A percentile compares a stretch with the other conserved stretches of the same genome.
These are phyloP conservation scores for Poecilobothrus nobilitatus DNA, from an alignment of 2,888 invertebrate genomes.

Conservation along the genomic window DNA sequence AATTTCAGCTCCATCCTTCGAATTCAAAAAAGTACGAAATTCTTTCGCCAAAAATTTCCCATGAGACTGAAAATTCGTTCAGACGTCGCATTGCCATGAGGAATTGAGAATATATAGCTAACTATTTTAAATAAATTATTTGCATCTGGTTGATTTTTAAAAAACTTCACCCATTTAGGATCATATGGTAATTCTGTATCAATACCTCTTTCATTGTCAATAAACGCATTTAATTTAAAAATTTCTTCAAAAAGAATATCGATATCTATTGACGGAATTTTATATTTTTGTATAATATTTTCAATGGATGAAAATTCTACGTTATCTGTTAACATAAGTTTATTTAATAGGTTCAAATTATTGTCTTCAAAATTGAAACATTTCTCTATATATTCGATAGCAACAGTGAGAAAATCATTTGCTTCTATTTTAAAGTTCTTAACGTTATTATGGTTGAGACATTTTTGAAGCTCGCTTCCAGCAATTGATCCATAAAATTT, in stretches of 20 bases:
- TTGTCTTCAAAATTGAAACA: constrained; percentile 7
- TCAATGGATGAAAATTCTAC: constrained; percentile 9
- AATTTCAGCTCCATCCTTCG: too few relatives aligned
- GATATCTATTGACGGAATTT: constrained; percentile 9
- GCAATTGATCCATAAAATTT: constrained; percentile 9
- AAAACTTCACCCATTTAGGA: constrained; percentile 13
- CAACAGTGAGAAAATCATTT: constrained; percentile 9
- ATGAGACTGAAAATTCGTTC: too few relatives aligned
- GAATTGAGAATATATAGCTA: too few relatives aligned
- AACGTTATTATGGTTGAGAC: constrained; percentile 7
- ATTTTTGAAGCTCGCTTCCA: constrained; percentile 7
- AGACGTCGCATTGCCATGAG: too few relatives aligned
- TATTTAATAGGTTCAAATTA: constrained; percentile 8
- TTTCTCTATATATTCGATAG: constrained; percentile 8
- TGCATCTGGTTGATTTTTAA: constrained; percentile 11
- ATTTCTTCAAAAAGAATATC: constrained; percentile 15
- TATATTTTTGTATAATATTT: constrained; percentile 7
- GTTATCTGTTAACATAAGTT: constrained; percentile 8
- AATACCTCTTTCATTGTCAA: constrained; percentile 4
- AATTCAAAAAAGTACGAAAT: constrained; percentile 12
- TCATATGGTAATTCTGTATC: constrained; percentile 10
- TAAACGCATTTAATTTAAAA: constrained; percentile 11
- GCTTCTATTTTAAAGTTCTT: constrained; percentile 9
- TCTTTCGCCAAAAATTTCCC: background rate
- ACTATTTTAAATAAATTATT: constrained; percentile 14